Percentiles rank a stretch among this genome's conserved stretches.
Evolutionary conservation across 2,113 vertebrate genomes (phyloP).

Genomic region (Eulemur macaco): DNA sequence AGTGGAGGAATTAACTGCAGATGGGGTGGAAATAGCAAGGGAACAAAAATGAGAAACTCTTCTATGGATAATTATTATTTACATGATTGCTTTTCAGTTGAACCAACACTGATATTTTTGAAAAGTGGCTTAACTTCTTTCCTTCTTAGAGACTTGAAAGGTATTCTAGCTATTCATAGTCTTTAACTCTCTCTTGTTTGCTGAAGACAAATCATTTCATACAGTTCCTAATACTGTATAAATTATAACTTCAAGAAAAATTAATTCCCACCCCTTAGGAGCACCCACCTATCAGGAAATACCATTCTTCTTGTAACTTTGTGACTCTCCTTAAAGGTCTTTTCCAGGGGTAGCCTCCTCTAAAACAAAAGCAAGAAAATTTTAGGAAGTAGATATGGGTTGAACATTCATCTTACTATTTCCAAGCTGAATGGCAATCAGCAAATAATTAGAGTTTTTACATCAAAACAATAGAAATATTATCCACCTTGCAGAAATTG

Average conservation of each 20-base stretch:
- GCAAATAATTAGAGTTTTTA: neutral
- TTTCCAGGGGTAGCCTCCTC: neutral
- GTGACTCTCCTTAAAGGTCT: neutral
- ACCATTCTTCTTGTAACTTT: neutral
- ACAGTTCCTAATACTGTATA: neutral
- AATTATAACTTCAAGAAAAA: neutral
- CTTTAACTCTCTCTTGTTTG: neutral
- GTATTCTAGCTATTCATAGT: neutral
- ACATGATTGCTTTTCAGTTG: neutral
- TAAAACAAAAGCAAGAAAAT: neutral
- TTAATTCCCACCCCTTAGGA: neutral
- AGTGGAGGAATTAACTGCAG: neutral
- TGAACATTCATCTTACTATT: neutral
- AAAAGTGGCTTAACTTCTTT: neutral
- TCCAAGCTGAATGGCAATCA: neutral
- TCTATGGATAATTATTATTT: neutral
- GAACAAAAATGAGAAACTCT: neutral
- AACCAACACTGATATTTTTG: neutral
- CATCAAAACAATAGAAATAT: neutral
- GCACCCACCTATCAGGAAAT: neutral
- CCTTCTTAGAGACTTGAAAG: neutral
- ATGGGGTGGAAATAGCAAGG: neutral
- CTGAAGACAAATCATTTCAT: neutral
- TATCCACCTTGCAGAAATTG: neutral
- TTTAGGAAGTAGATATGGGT: neutral